A percentile compares a stretch with the other conserved stretches of the same genome.
These are phyloP conservation scores for Macrobrachium nipponense DNA, from an alignment of 1,140 invertebrate species.

Conservation along the genomic window DNA sequence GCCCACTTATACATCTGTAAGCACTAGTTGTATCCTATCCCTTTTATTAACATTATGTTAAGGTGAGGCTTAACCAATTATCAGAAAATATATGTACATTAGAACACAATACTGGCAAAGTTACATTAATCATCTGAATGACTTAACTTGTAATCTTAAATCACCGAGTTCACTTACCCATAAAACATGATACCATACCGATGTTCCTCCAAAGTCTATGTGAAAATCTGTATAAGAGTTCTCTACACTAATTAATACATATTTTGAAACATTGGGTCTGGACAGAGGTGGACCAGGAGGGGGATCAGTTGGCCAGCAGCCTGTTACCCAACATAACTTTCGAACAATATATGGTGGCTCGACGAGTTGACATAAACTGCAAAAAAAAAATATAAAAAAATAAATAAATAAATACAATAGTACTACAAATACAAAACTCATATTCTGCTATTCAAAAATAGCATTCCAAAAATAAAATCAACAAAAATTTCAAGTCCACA, in stretches of 20 bases:
- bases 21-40: too few species aligned
- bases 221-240: constrained; percentile 95
- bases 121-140: too few species aligned
- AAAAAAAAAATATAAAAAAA: too few species aligned
- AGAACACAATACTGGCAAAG: not conserved
- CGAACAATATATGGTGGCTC: constrained; percentile 81
- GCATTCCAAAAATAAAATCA: too few species aligned
- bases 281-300: constrained; percentile 64
- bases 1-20: too few species aligned
- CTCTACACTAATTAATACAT: constrained; percentile 89
- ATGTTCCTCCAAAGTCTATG: constrained; percentile 93
- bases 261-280: constrained; percentile 87
- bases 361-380: constrained; percentile 79
- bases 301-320: constrained; percentile 76
- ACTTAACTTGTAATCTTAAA: not conserved
- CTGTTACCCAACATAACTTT: constrained; percentile 85
- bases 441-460: too few species aligned
- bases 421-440: too few species aligned
- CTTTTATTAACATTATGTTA: too few species aligned
- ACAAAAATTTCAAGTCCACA: too few species aligned
- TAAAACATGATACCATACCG: constrained; percentile 94
- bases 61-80: too few species aligned
- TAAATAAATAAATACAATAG: too few species aligned
- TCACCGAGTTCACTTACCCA: constrained; percentile 69
- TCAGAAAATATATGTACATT: not conserved